Evolutionary conservation across 1,140 invertebrate genomes (phyloP).

Genomic region (Orussus abietinus): DNA sequence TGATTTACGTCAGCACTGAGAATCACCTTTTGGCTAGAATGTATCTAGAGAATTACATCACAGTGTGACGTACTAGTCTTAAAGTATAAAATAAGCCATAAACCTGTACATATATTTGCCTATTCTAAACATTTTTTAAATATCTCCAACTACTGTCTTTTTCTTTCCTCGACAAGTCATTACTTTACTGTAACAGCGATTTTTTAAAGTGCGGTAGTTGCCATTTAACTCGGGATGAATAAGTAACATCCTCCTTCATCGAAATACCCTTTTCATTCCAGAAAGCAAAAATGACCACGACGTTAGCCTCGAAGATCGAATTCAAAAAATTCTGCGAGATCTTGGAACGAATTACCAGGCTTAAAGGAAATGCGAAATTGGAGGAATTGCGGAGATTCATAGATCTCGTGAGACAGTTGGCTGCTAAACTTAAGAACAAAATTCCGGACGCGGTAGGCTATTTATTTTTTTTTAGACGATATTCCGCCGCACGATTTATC

Average conservation of each 20-base stretch:
- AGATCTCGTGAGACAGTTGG: conserved; percentile 45
- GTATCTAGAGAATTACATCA: conserved; percentile 70
- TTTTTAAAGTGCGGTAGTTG: too few relatives aligned
- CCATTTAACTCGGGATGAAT: too few relatives aligned
- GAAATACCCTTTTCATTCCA: conserved; percentile 26
- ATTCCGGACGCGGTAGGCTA: conserved; percentile 28
- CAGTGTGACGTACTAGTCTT: conserved; percentile 36
- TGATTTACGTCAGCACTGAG: conserved; percentile 74
- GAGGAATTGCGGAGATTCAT: conserved; percentile 56
- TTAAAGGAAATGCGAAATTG: conserved; percentile 47
- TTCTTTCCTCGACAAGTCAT: not conserved
- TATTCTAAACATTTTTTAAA: conserved; percentile 5
- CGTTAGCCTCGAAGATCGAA: conserved; percentile 35
- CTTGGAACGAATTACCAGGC: conserved; percentile 55
- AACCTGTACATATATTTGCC: not conserved
- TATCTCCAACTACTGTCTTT: conserved; percentile 8
- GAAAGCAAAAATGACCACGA: conserved; percentile 24
- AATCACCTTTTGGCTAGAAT: conserved; percentile 68
- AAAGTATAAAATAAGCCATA: not conserved
- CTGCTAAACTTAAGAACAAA: conserved; percentile 30
- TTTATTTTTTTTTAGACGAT: conserved; percentile 19
- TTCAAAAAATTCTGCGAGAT: conserved; percentile 50
- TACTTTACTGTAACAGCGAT: too few relatives aligned
- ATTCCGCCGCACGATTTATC: too few relatives aligned
- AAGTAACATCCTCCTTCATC: too few relatives aligned